Percentiles rank a stretch among this genome's conserved stretches.
phyloP scores from a whole-genome alignment of 2,888 invertebrate genomes.

The Hecatera dysodea region DNA sequence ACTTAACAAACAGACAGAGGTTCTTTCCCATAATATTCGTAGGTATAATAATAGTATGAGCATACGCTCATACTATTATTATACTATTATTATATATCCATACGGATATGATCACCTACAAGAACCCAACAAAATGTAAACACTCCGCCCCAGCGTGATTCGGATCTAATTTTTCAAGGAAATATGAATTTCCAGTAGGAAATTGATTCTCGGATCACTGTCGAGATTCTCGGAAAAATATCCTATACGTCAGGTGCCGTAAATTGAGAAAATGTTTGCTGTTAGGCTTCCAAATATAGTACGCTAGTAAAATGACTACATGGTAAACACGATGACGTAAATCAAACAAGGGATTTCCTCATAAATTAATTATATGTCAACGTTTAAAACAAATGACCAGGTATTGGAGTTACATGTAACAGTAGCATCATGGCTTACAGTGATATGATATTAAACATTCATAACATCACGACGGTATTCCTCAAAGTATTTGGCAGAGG shows the following conservation, averaged over 20 bases:
- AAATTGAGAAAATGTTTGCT: neutral
- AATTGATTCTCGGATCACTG: conserved; percentile 43
- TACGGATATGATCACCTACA: neutral
- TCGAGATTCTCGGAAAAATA: conserved; percentile 19
- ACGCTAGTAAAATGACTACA: neutral
- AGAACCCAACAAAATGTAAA: neutral
- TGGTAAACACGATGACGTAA: neutral
- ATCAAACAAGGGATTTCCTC: neutral
- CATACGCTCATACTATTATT: too few relatives aligned
- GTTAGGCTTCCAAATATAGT: neutral
- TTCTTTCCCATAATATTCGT: neutral
- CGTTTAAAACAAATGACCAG: conserved; percentile 5
- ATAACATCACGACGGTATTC: too few relatives aligned
- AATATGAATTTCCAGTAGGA: conserved; percentile 38
- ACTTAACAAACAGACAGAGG: too few relatives aligned
- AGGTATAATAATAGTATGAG: too few relatives aligned
- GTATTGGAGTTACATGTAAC: neutral
- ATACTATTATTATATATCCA: too few relatives aligned
- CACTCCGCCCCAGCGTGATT: neutral
- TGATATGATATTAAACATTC: neutral
- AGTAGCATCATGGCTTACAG: too few relatives aligned
- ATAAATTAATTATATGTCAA: neutral
- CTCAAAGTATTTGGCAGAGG: too few relatives aligned
- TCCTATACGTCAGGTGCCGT: neutral
- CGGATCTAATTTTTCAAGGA: conserved; percentile 8